These are phyloP conservation scores for Patella ulyssiponensis DNA, from an alignment of 2,888 invertebrate genomes.

Conservation along the genomic window DNA sequence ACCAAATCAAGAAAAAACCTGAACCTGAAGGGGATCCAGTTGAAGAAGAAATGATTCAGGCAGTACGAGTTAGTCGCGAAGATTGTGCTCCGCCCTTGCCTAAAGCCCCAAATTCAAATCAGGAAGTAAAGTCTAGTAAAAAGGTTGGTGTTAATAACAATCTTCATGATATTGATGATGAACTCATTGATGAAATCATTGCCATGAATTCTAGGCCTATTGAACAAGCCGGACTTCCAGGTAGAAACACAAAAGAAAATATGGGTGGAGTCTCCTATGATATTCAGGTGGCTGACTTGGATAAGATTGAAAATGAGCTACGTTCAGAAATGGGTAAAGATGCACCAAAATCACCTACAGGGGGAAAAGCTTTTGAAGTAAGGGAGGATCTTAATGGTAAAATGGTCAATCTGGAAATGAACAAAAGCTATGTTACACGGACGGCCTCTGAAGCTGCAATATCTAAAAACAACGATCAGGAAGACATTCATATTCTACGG, in stretches of 20 bases:
- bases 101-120: not conserved
- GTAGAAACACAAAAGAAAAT: constrained; percentile 45
- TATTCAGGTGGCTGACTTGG: constrained; percentile 49
- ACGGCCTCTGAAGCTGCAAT: constrained; percentile 16
- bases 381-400: constrained; percentile 54
- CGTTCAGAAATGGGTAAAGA: constrained; percentile 29
- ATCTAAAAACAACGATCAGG: not conserved
- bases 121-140: not conserved
- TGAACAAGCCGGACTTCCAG: constrained; percentile 40
- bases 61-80: constrained; percentile 40
- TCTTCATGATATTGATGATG: constrained; percentile 26
- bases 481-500: constrained; percentile 15
- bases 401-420: constrained; percentile 39
- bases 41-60: constrained; percentile 50
- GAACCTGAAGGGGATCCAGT: constrained; percentile 35
- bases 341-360: constrained; percentile 35
- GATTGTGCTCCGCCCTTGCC: constrained; percentile 17
- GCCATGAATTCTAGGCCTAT: constrained; percentile 40
- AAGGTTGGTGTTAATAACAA: constrained; percentile 15
- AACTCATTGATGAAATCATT: constrained; percentile 33
- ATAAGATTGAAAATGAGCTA: constrained; percentile 44
- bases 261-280: constrained; percentile 50
- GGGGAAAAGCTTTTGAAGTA: constrained; percentile 56
- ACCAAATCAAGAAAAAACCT: not conserved
- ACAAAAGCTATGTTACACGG: constrained; percentile 23